phyloP scores from a whole-genome alignment of 2,888 invertebrate species.

The Amorpha juglandis region DNA sequence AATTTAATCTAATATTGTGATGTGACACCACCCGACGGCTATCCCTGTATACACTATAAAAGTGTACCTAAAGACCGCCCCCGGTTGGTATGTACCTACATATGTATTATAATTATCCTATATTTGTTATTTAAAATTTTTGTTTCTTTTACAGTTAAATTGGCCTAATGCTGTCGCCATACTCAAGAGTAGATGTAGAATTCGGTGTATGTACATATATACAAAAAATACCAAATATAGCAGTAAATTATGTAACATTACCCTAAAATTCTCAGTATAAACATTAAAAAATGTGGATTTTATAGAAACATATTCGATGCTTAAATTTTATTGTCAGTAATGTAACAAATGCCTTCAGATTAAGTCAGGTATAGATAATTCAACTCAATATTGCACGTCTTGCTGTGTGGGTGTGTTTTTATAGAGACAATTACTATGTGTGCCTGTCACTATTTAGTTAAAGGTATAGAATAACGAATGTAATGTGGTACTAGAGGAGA shows the following conservation, averaged over 20 bases:
- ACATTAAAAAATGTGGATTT: background rate
- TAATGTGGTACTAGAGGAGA: too few species aligned
- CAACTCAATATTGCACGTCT: too few species aligned
- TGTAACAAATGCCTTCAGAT: background rate
- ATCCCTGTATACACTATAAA: too few species aligned
- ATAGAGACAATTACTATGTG: too few species aligned
- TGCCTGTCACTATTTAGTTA: too few species aligned
- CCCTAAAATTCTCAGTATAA: background rate
- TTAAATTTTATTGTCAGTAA: background rate
- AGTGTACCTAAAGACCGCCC: too few species aligned
- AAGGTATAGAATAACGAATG: too few species aligned
- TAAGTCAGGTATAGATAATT: background rate
- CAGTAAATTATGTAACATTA: background rate
- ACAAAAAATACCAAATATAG: conserved; percentile 13
- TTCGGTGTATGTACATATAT: conserved; percentile 15
- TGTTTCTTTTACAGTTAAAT: background rate
- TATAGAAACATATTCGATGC: background rate
- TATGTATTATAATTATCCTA: too few species aligned
- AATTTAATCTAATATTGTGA: too few species aligned
- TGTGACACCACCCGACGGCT: too few species aligned
- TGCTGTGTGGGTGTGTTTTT: too few species aligned
- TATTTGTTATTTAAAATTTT: background rate
- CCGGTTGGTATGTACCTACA: too few species aligned
- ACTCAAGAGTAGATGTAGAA: conserved; percentile 1
- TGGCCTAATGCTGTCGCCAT: conserved; percentile 2